A percentile compares a stretch with the other conserved stretches of the same genome.
phyloP scores from a whole-genome alignment of 2,888 invertebrate species.

The Lasioglossum pauxillum region DNA sequence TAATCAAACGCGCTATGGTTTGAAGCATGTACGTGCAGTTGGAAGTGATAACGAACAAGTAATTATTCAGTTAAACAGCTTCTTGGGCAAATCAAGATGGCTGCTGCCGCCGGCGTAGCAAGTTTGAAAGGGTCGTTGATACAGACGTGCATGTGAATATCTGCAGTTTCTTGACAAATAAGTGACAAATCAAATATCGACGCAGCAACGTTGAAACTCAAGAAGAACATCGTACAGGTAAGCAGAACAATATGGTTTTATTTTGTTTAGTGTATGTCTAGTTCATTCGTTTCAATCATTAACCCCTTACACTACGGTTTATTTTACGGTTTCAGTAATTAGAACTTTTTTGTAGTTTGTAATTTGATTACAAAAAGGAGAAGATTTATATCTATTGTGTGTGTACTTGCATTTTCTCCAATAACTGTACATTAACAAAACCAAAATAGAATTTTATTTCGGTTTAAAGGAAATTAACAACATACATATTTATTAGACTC shows the following conservation, averaged over 20 bases:
- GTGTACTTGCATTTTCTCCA: no score
- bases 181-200: not conserved
- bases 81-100: conserved; percentile 43
- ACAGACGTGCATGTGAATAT: conserved; percentile 14
- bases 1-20: not conserved
- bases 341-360: no score
- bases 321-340: no score
- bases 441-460: no score
- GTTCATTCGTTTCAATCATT: not conserved
- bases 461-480: no score
- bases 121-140: not conserved
- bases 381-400: no score
- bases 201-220: not conserved
- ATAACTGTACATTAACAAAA: no score
- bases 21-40: not conserved
- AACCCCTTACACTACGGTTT: not conserved
- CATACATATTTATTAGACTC: no score
- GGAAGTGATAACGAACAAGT: not conserved
- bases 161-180: not conserved
- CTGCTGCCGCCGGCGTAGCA: conserved; percentile 2
- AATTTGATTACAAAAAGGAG: no score
- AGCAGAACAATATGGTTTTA: not conserved
- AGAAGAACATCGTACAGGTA: conserved; percentile 22
- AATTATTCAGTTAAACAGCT: not conserved
- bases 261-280: not conserved